phyloP scores from a whole-genome alignment of 2,888 invertebrate species.

The Dryocosmus kuriphilus region DNA sequence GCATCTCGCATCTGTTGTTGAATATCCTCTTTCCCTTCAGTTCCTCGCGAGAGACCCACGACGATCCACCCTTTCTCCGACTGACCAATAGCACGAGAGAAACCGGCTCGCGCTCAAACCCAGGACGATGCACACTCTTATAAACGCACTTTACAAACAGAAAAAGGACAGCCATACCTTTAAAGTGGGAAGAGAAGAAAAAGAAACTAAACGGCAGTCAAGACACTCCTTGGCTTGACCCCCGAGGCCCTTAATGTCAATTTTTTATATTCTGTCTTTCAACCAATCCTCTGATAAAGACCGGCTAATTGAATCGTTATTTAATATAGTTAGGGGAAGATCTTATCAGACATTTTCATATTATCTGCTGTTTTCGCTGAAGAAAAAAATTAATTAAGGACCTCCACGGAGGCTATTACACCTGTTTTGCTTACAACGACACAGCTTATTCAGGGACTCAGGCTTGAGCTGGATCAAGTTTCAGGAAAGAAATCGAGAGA shows the following conservation, averaged over 20 bases:
- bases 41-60: conserved; percentile 43
- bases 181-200: conserved; percentile 37
- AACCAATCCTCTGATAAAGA: conserved; percentile 35
- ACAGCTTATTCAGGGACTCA: conserved; percentile 13
- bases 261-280: conserved; percentile 66
- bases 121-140: conserved; percentile 48
- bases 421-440: conserved; percentile 36
- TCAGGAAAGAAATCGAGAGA: conserved; percentile 49
- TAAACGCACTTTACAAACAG: conserved; percentile 38
- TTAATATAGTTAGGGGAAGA: background rate
- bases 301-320: background rate
- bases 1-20: conserved; percentile 70
- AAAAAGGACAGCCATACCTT: background rate
- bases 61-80: conserved; percentile 67
- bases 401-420: conserved; percentile 30
- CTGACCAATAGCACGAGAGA: conserved; percentile 71
- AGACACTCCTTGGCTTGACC: conserved; percentile 79
- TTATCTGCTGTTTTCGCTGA: background rate
- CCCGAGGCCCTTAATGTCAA: conserved; percentile 68
- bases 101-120: conserved; percentile 56
- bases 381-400: conserved; percentile 40
- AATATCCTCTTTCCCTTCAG: conserved; percentile 44
- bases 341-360: background rate
- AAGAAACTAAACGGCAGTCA: conserved; percentile 61
- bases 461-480: conserved; percentile 37